A percentile compares a stretch with the other conserved stretches of the same genome.
Conservation (phyloP, 2,113 vertebrate species). For the Ahaetulla prasina region DNA sequence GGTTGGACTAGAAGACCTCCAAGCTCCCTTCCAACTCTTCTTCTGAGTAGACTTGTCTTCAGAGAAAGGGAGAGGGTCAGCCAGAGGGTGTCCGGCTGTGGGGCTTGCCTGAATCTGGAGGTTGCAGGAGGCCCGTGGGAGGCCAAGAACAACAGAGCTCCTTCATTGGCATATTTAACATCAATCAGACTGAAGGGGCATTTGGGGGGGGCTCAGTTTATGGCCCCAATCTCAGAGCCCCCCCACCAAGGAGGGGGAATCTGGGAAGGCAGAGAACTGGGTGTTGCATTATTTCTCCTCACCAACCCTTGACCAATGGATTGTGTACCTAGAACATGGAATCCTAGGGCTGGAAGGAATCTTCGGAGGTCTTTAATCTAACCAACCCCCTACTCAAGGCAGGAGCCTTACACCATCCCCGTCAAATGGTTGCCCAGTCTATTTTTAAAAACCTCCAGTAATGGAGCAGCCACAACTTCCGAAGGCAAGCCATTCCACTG, state of each 20-base stretch:
- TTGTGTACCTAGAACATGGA: background rate
- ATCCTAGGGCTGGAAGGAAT: too few species aligned
- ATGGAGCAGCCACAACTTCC: too few species aligned
- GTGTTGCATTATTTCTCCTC: background rate
- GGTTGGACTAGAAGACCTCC: too few species aligned
- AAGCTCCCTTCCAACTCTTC: background rate
- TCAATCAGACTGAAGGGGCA: background rate
- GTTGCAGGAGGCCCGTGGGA: background rate
- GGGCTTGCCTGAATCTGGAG: background rate
- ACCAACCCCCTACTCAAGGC: too few species aligned
- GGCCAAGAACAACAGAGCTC: background rate
- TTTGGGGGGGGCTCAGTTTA: background rate
- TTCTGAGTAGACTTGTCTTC: background rate
- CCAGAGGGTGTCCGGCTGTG: background rate
- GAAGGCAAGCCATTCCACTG: too few species aligned
- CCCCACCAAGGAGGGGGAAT: background rate
- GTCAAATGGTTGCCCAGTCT: too few species aligned
- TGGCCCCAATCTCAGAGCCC: background rate
- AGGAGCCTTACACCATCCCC: too few species aligned
- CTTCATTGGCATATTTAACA: background rate
- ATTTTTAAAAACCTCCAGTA: too few species aligned
- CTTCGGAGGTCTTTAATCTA: too few species aligned
- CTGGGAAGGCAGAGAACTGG: background rate
- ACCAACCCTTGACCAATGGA: background rate
- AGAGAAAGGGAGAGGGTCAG: background rate